phyloP scores from a whole-genome alignment of 2,797 vertebrate genomes.

The Fratercula arctica region DNA sequence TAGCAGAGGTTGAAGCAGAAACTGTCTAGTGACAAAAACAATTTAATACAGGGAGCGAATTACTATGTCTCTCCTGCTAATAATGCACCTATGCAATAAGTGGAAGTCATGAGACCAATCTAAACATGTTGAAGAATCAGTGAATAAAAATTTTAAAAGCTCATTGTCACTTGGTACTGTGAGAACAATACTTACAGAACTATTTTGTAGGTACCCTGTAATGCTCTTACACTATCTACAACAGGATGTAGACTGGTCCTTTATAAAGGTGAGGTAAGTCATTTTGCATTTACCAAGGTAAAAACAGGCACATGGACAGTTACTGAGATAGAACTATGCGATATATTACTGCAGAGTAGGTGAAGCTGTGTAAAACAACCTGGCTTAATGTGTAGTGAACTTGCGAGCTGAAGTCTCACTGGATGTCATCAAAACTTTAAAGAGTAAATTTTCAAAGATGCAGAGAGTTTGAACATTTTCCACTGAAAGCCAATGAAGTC shows the following conservation, averaged over 20 bases:
- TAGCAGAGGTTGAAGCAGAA: background rate
- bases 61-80: background rate
- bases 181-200: background rate
- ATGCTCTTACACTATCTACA: background rate
- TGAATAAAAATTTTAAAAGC: background rate
- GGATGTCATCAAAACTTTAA: background rate
- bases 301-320: background rate
- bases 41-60: background rate
- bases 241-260: background rate
- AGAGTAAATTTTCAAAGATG: background rate
- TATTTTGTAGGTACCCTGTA: background rate
- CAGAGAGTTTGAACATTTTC: background rate
- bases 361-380: background rate
- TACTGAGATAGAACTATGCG: background rate
- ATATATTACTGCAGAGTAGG: background rate
- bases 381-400: fast-evolving
- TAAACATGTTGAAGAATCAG: background rate
- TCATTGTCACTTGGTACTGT: background rate
- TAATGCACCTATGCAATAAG: background rate
- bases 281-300: background rate
- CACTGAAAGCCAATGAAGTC: background rate
- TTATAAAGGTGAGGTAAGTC: background rate
- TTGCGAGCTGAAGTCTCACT: background rate
- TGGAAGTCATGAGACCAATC: background rate
- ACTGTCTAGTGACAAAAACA: background rate